Evolutionary conservation across 2,113 vertebrate species (phyloP).

Genomic region (Diadophis punctatus): DNA sequence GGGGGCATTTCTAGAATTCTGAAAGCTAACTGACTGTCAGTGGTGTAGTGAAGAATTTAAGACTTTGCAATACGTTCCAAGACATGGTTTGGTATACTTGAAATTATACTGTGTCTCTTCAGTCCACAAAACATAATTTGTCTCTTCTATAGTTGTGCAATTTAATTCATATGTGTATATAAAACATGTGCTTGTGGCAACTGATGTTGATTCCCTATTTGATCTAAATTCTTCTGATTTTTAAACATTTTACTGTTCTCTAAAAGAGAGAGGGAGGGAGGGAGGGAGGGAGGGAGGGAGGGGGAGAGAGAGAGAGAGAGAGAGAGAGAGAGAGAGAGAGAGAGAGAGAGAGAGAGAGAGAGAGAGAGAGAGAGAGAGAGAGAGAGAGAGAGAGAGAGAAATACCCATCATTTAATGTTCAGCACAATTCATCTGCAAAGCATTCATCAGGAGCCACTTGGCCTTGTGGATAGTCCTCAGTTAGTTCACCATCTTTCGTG

Average conservation of each 20-base stretch:
- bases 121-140: neutral
- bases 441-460: neutral
- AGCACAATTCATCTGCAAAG: neutral
- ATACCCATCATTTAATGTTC: neutral
- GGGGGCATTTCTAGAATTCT: conserved; percentile 74
- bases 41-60: conserved; percentile 61
- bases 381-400: neutral
- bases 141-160: neutral
- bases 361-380: neutral
- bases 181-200: conserved; percentile 1
- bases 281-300: neutral
- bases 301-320: neutral
- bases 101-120: conserved; percentile 22
- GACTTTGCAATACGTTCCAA: conserved; percentile 60
- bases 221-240: neutral
- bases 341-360: neutral
- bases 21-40: conserved; percentile 59
- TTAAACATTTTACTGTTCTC: neutral
- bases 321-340: neutral
- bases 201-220: neutral
- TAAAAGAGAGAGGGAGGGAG: neutral
- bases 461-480: neutral
- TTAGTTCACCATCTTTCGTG: neutral
- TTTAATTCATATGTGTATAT: conserved; percentile 19
- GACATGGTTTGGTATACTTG: conserved; percentile 55